Evolutionary conservation across 2,888 invertebrate genomes (phyloP), one percentile per base, ranked within the genome.

Genomic region (Platycnemis pennipes): DNA sequence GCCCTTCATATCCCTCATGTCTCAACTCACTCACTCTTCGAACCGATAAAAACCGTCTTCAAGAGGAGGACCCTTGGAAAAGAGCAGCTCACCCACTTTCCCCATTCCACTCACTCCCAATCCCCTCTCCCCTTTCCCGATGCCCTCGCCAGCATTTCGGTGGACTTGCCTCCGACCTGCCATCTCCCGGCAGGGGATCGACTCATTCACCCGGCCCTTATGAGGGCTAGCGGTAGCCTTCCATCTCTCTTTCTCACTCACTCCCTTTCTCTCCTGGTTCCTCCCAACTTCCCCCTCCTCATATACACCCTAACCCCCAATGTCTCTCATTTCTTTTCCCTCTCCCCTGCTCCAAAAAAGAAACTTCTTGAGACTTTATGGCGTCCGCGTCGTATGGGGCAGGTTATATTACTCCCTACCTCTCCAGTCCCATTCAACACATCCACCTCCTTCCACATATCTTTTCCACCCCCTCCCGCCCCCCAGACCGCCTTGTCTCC

Each of bases 331-430:
- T 37, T 45, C 44, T 87, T 45, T n/a, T n/a, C 45, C 19, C 2
- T 16, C 53, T 37, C 26, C 22, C 89, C 31, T 53, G n/a, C 56
- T 37, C 63, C 91, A 69, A 91, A 91, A 91, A 91, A 91, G 91
- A 91, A 91, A 91, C 63, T 69, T 91, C 63, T 91, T 45, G 19
- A 91, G 63, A 91, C 91, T 91, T 91, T 91, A 91, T 91, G 91
- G 77, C 77, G 77, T 11, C 31, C 77, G 37, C 77, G 77, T 63
- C 26, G 77, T 37, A 77, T 13, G 37, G 77, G 77, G 77, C 19
- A 91, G 91, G 91, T 56, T 53, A 37, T 87, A 87, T 87, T 44
- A 31, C 89, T 37, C 56, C 89, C 89, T 56, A 63, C 91, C 63
- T 91, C 91, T 91, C 91, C 56, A 44, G 26, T 42, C 56, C 63